A percentile compares a stretch with the other conserved stretches of the same genome.
These are phyloP conservation scores for Ochropleura leucogaster DNA, from an alignment of 2,888 invertebrate species.

Conservation along the genomic window DNA sequence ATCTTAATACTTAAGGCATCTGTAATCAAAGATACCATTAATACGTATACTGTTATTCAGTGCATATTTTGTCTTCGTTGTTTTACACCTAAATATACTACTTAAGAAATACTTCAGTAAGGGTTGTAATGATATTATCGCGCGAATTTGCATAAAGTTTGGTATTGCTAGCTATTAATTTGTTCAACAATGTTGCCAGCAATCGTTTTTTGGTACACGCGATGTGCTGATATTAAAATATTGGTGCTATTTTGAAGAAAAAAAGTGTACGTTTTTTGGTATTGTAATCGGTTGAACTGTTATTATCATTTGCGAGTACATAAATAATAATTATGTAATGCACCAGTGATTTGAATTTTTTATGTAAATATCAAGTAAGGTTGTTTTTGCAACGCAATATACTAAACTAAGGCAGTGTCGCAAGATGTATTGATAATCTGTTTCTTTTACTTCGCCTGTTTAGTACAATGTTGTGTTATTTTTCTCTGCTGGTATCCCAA, in stretches of 20 bases:
- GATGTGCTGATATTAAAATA: conserved; percentile 85
- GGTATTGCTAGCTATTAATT: conserved; percentile 82
- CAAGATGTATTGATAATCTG: conserved; percentile 60
- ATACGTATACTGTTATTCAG: conserved; percentile 53
- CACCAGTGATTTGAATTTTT: conserved; percentile 85
- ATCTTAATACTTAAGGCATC: conserved; percentile 73
- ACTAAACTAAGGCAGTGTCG: conserved; percentile 66
- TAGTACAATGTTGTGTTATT: conserved; percentile 81
- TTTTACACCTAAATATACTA: conserved; percentile 58
- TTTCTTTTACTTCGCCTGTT: conserved; percentile 74
- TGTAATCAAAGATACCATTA: conserved; percentile 55
- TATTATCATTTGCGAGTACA: conserved; percentile 66
- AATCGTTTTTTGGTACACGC: conserved; percentile 73
- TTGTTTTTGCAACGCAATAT: conserved; percentile 75
- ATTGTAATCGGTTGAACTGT: conserved; percentile 69
- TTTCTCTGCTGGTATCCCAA: conserved; percentile 74
- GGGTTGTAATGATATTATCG: conserved; percentile 65
- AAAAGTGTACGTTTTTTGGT: conserved; percentile 78
- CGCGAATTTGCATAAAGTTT: conserved; percentile 74
- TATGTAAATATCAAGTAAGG: conserved; percentile 69
- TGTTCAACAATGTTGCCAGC: conserved; percentile 77
- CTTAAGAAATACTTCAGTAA: conserved; percentile 53
- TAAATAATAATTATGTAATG: conserved; percentile 68
- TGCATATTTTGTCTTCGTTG: conserved; percentile 54
- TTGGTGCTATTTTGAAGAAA: conserved; percentile 88